Evolutionary conservation across 2,797 vertebrate genomes (phyloP).

Genomic region (Ctenochaetus hawaiiensis): DNA sequence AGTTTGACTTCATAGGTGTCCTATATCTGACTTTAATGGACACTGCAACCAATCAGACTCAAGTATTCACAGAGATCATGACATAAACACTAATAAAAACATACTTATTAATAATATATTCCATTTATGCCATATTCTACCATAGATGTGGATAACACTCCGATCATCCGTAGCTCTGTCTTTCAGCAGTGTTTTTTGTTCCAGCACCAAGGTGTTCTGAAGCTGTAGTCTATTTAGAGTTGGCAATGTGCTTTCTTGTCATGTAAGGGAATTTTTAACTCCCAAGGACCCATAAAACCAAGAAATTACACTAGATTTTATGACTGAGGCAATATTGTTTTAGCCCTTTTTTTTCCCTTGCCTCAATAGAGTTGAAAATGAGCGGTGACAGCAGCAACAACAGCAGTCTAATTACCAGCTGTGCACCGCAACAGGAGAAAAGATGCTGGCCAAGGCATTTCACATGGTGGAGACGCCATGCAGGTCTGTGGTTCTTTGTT

Average conservation of each 20-base stretch:
- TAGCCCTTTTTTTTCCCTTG: slow-evolving; percentile 37
- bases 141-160: neutral
- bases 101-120: too few relatives aligned
- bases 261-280: slow-evolving; percentile 58
- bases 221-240: slow-evolving; percentile 35
- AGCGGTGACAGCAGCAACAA: slow-evolving; percentile 60
- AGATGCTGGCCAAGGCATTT: slow-evolving; percentile 67
- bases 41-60: too few relatives aligned
- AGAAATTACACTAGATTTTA: slow-evolving; percentile 66
- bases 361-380: slow-evolving; percentile 56
- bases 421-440: slow-evolving; percentile 38
- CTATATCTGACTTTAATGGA: too few relatives aligned
- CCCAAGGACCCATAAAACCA: slow-evolving; percentile 56
- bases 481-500: slow-evolving; percentile 24
- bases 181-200: neutral
- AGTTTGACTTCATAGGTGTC: too few relatives aligned
- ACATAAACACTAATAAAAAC: too few relatives aligned
- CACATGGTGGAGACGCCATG: slow-evolving; percentile 20
- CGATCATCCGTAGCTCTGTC: neutral
- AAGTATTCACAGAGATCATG: too few relatives aligned
- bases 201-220: neutral
- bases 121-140: too few relatives aligned
- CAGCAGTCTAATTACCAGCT: slow-evolving; percentile 64
- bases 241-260: slow-evolving; percentile 59
- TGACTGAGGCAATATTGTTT: slow-evolving; percentile 46